These are phyloP conservation scores for Pagrus major DNA, from an alignment of 2,113 vertebrate species.

Conservation along the genomic window DNA sequence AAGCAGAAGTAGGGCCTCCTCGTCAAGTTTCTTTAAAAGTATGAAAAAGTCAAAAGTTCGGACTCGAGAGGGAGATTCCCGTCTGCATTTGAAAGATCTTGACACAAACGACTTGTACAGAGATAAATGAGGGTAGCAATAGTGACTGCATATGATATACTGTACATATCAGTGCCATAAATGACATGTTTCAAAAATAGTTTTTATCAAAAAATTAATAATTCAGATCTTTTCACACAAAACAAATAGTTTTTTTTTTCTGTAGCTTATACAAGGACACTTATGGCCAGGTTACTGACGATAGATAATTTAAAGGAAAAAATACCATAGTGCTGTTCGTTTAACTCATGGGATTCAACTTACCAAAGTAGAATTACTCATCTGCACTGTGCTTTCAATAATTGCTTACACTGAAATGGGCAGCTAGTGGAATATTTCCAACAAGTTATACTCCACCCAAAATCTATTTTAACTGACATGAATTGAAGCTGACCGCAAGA, in stretches of 20 bases:
- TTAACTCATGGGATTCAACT: neutral
- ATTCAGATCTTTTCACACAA: slow-evolving; percentile 70
- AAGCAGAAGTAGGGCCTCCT: slow-evolving; percentile 34
- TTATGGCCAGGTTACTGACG: slow-evolving; percentile 79
- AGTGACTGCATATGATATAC: slow-evolving; percentile 73
- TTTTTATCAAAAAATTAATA: slow-evolving; percentile 79
- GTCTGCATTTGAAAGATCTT: slow-evolving; percentile 55
- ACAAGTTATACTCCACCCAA: slow-evolving; percentile 7
- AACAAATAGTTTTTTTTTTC: slow-evolving; percentile 58
- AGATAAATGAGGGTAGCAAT: slow-evolving; percentile 71
- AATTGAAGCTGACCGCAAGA: slow-evolving; percentile 11
- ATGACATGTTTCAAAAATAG: slow-evolving; percentile 84
- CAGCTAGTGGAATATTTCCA: slow-evolving; percentile 6
- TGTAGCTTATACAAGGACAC: slow-evolving; percentile 84
- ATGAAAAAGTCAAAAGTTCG: slow-evolving; percentile 40
- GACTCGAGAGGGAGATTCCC: slow-evolving; percentile 18
- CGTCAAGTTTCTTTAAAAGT: slow-evolving; percentile 46
- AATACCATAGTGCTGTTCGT: slow-evolving; percentile 29
- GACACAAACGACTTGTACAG: slow-evolving; percentile 72
- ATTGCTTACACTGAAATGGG: slow-evolving; percentile 22
- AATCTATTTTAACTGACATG: slow-evolving; percentile 4
- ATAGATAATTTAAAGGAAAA: slow-evolving; percentile 44
- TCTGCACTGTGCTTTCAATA: slow-evolving; percentile 72
- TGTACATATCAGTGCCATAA: slow-evolving; percentile 78
- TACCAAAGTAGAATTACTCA: slow-evolving; percentile 36